Base-by-base conservation (phyloP, 2,113 vertebrate genomes). In the Cololabis saira region DNA sequence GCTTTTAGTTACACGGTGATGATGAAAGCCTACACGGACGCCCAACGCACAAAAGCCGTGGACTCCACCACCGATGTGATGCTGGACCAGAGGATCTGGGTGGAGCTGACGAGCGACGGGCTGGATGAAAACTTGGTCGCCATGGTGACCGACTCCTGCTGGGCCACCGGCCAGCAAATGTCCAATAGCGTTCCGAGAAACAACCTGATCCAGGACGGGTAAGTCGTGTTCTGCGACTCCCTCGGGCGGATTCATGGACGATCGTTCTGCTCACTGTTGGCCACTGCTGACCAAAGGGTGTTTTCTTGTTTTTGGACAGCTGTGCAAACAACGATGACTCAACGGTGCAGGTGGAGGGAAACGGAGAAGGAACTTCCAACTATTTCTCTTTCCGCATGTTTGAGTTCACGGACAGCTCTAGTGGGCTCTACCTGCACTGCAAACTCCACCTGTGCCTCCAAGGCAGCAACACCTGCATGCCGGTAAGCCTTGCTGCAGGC, bases 301-400 rank as follows among this genome's bases (percentile, higher is more conserved):
- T 57, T 16, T 22, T 24, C 2, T 19, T 63, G n/a, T 0, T 27
- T 42, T 0, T 65, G 44, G 17, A 22, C 55, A 83, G 80, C 0
- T 83, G 80, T 61, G 21, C 71, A 0, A 63, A 65, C 51, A 30
- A 63, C 0, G 13, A 2, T 11, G 76, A 83, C 43, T 1, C 0
- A 5, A 76, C 67, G 1, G 71, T 79, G 44, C 30, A 18, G 6
- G 55, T 79, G 67, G 12, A 3, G 10, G 45, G 30, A 11, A 83
- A 79, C 8, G 67, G 76, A 51, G 0, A 0, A 17, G 67, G 71
- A 60, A 24, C 61, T 10, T 76, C 64, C 54, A 72, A 13, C 59
- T 57, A 19, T 59, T 79, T 83, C 51, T 71, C 59, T 58, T 82
- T 82, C 42, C 67, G 58, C 54, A 54, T 44, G 27, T 78, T 82